Evolutionary conservation across 2,888 invertebrate species (phyloP).

Genomic region (Agrotis segetum): DNA sequence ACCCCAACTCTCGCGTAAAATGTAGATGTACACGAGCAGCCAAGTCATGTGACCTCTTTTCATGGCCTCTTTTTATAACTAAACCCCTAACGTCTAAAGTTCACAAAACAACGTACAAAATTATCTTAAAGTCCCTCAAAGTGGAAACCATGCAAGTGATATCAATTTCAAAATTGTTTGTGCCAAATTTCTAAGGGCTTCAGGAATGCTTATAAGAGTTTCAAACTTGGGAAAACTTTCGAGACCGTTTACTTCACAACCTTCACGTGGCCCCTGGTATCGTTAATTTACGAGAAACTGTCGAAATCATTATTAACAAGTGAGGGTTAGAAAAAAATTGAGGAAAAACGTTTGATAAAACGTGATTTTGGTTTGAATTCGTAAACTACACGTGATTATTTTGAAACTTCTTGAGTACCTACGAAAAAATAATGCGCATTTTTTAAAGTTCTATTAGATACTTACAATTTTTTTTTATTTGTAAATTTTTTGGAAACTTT

Average conservation of each 20-base stretch:
- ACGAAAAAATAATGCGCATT: neutral
- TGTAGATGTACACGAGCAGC: too few relatives aligned
- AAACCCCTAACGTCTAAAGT: neutral
- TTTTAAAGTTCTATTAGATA: too few relatives aligned
- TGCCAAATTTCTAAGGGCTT: conserved; percentile 4
- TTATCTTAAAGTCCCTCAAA: neutral
- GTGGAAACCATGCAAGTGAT: conserved; percentile 11
- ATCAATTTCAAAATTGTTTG: conserved; percentile 16
- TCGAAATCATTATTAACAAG: neutral
- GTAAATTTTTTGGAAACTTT: neutral
- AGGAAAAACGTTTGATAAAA: conserved; percentile 10
- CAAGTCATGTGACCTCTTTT: neutral
- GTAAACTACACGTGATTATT: conserved; percentile 2
- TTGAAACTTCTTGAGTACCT: neutral
- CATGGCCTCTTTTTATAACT: neutral
- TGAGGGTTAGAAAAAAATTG: neutral
- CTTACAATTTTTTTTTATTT: neutral
- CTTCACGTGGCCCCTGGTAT: conserved; percentile 5
- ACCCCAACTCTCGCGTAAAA: too few relatives aligned
- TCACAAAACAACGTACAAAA: neutral
- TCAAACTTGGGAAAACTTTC: conserved; percentile 15
- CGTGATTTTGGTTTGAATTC: neutral
- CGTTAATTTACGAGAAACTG: neutral
- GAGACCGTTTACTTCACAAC: conserved; percentile 5
- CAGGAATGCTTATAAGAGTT: conserved; percentile 27